Percentiles rank a stretch among this genome's conserved stretches.
Conservation (phyloP, 2,797 vertebrate genomes). For the Pseudochaenichthys georgianus region DNA sequence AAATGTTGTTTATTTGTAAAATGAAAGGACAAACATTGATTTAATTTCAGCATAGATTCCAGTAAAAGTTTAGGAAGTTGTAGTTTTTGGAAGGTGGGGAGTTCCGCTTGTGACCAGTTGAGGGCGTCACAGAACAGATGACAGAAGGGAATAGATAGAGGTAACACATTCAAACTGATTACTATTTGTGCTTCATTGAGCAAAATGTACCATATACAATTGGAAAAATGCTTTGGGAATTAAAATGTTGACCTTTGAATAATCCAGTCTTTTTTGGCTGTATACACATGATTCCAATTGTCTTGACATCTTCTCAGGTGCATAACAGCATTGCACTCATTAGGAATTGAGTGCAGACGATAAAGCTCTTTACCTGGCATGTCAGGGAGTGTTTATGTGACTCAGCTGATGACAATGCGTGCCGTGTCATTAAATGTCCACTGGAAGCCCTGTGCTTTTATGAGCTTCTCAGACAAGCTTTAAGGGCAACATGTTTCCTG, state of each 20-base stretch:
- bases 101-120: conserved; percentile 75
- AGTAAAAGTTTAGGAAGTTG: conserved; percentile 25
- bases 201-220: conserved; percentile 18
- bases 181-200: conserved; percentile 25
- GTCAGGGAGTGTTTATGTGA: conserved; percentile 80
- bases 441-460: conserved; percentile 84
- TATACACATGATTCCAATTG: conserved; percentile 12
- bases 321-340: conserved; percentile 18
- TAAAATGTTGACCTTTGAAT: conserved; percentile 5
- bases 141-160: conserved; percentile 21
- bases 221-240: conserved; percentile 5
- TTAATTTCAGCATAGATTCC: conserved; percentile 27
- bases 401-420: conserved; percentile 81
- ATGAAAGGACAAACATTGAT: conserved; percentile 6
- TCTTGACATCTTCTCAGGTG: conserved; percentile 18
- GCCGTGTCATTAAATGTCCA: conserved; percentile 78
- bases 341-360: conserved; percentile 13
- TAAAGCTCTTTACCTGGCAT: conserved; percentile 63
- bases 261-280: not conserved
- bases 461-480: conserved; percentile 76
- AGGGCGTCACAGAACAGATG: conserved; percentile 79
- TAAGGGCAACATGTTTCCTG: conserved; percentile 70
- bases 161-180: conserved; percentile 13
- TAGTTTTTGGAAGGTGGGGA: conserved; percentile 37
- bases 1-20: conserved; percentile 30